phyloP scores from a whole-genome alignment of 2,113 vertebrate genomes.

The Eulacestoma nigropectus region DNA sequence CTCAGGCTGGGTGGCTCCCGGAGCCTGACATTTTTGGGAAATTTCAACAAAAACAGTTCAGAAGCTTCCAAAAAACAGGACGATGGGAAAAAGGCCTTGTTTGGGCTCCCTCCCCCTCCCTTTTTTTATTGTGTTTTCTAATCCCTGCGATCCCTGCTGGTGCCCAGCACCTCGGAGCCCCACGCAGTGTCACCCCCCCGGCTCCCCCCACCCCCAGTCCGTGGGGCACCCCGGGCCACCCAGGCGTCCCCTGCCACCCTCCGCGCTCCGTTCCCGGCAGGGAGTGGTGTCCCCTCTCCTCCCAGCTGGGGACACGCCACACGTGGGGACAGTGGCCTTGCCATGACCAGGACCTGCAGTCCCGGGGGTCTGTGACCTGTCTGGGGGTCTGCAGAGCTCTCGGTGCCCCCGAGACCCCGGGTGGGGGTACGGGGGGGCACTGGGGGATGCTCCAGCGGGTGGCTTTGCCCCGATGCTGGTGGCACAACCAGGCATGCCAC shows the following conservation, averaged over 20 bases:
- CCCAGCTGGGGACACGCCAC: background rate
- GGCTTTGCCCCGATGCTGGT: background rate
- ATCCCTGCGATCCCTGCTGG: background rate
- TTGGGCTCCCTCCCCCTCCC: background rate
- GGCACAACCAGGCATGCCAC: background rate
- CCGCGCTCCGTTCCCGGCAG: fast-evolving
- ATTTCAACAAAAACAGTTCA: constrained; percentile 53
- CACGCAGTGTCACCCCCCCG: background rate
- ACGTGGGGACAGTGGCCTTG: background rate
- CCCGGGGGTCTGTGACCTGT: background rate
- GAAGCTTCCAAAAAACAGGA: constrained; percentile 51
- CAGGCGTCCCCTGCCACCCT: background rate
- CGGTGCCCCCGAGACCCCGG: background rate
- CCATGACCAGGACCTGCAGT: background rate
- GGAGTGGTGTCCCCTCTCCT: background rate
- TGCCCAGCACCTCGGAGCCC: background rate
- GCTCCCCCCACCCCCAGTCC: background rate
- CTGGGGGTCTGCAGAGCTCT: background rate
- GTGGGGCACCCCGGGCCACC: background rate
- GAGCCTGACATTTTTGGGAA: constrained; percentile 50
- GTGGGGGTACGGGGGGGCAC: fast-evolving
- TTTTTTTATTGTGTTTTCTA: background rate
- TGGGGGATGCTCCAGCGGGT: fast-evolving
- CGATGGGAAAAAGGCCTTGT: constrained; percentile 45
- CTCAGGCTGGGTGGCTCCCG: constrained; percentile 51